phyloP scores from a whole-genome alignment of 2,888 invertebrate species.

The Ischnus inquisitorius region DNA sequence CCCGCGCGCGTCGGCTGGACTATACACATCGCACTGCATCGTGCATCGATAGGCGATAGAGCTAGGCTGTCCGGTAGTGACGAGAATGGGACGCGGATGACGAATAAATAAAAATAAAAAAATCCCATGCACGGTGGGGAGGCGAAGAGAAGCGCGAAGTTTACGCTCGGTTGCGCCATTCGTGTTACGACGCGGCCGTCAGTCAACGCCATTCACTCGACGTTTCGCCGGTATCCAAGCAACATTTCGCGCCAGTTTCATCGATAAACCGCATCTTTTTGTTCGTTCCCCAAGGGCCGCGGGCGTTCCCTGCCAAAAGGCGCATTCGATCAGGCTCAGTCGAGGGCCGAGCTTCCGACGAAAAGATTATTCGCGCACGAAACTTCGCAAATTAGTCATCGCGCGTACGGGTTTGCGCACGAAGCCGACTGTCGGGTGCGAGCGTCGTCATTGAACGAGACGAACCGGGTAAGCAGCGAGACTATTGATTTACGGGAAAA shows the following conservation, averaged over 20 bases:
- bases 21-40: no score
- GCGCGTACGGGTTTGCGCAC: no score
- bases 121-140: background rate
- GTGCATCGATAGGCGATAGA: no score
- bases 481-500: constrained; percentile 6
- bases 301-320: background rate
- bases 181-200: background rate
- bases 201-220: background rate
- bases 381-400: background rate
- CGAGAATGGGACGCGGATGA: background rate
- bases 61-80: background rate
- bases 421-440: no score
- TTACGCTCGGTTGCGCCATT: background rate
- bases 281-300: background rate
- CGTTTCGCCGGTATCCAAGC: constrained; percentile 32
- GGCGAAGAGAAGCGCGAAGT: background rate
- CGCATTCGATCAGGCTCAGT: background rate
- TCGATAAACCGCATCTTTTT: constrained; percentile 42
- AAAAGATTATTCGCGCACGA: background rate
- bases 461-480: no score
- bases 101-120: background rate
- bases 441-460: no score
- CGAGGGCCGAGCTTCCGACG: background rate
- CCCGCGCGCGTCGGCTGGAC: no score
- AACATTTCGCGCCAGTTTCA: constrained; percentile 51